Base-by-base conservation (phyloP, 2,888 invertebrate species). In the Sympetrum striolatum region DNA sequence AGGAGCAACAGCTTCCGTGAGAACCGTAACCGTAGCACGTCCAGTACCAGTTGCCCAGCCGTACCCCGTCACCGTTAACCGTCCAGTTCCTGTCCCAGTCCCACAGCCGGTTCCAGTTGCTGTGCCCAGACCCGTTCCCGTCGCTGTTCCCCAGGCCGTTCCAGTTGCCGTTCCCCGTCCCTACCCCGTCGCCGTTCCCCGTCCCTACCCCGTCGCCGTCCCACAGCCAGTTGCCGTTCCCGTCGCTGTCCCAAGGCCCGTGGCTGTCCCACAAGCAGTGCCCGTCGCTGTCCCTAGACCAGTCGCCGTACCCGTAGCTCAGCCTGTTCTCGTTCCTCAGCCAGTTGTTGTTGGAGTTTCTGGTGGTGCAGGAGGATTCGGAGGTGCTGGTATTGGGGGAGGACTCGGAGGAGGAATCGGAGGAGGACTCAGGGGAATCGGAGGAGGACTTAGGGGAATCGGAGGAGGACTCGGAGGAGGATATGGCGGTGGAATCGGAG, bases 281-380 rank as follows among this genome's bases (percentile, higher is more conserved):
- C 94, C 95, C 0, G 94, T 95, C 1, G 94, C 95, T 4, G 94
- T 95, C 0, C 95, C 95, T 90, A 94, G 95, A 91, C 95, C 95
- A 0, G 95, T 95, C 91, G 94, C 95, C 5, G 95, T 95, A 58
- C 94, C 95, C 0, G 94, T 95, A 0, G 94, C 95, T 15, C 95
- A 95, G 90, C 95, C 95, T 0, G 94, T 95, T 2, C 95, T 95
- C 0, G 94, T 95, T 0, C 93, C 94, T 0, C 95, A 95, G 91
- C 95, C 95, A 15, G 95, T 95, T 80, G 93, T 94, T 2, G 95
- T 94, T 90, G 64, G 31, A 8, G 79, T 25, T 44, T 44, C 12
- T 15, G 79, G 79, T 0, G 64, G 58, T 60, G 60, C 35, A 2
- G 44, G 79, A 6, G 73, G 22, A 10, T 15, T 48, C 5, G 90